Evolutionary conservation across 2,113 vertebrate genomes (phyloP).

Genomic region (Orientallactaga bullata): DNA sequence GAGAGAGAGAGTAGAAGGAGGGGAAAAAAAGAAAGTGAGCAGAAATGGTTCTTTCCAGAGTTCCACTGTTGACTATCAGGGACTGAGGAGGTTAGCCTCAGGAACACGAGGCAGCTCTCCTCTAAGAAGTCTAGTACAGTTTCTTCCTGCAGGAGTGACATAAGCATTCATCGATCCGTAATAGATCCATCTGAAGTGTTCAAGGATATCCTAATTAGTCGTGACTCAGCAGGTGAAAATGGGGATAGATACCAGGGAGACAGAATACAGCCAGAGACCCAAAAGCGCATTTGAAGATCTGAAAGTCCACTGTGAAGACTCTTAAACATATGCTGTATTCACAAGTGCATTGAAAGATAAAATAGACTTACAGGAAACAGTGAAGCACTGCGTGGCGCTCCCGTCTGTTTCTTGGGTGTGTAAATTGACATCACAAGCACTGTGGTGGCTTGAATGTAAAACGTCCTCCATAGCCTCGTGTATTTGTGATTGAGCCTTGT

Average conservation of each 20-base stretch:
- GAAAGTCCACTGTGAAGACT: no score
- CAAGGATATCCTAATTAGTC: neutral
- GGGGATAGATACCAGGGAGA: neutral
- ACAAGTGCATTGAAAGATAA: neutral
- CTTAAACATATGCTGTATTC: neutral
- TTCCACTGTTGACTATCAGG: neutral
- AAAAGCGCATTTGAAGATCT: neutral
- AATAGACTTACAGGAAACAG: neutral
- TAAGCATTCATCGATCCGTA: no score
- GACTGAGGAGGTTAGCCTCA: neutral
- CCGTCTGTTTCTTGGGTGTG: neutral
- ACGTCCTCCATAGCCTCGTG: no score
- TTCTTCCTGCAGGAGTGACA: neutral
- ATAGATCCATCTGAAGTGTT: neutral
- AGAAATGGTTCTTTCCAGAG: neutral
- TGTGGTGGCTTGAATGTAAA: no score
- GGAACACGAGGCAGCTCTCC: no score
- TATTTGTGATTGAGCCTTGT: no score
- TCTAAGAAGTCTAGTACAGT: neutral
- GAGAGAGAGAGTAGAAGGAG: no score
- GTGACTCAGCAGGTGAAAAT: neutral
- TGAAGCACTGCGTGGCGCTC: neutral
- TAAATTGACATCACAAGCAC: no score
- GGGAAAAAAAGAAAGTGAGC: no score
- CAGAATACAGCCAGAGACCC: neutral